Evolutionary conservation across 1,140 invertebrate genomes (phyloP).

Genomic region (Caenorhabditis remanei): DNA sequence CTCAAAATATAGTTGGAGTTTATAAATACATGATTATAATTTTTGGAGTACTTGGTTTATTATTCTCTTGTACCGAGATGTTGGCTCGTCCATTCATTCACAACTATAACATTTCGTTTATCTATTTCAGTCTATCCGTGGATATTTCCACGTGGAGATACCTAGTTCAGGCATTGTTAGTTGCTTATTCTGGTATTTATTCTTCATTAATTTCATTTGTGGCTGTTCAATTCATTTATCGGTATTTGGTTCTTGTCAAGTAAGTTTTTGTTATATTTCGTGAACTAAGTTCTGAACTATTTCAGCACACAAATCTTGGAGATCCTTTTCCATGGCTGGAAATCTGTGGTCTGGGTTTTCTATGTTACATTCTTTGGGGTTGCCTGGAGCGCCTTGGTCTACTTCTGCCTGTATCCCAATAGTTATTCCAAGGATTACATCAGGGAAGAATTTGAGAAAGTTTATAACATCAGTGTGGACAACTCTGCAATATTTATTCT

Average conservation of each 20-base stretch:
- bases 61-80: slow-evolving; percentile 1
- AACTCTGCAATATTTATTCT: no score
- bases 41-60: background rate
- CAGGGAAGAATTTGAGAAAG: no score
- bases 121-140: background rate
- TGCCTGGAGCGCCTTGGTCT: no score
- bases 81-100: background rate
- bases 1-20: background rate
- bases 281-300: no score
- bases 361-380: no score
- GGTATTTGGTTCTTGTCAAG: background rate
- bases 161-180: background rate
- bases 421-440: no score
- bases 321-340: no score
- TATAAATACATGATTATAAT: slow-evolving; percentile 4
- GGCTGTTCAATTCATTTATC: background rate
- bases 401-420: no score
- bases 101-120: background rate
- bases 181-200: background rate
- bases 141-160: background rate
- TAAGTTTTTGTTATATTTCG: background rate
- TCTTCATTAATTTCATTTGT: slow-evolving; percentile 3
- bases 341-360: no score
- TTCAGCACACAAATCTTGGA: no score
- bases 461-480: no score